Evolutionary conservation across 2,797 vertebrate genomes (phyloP).

Genomic region (Trachurus trachurus): DNA sequence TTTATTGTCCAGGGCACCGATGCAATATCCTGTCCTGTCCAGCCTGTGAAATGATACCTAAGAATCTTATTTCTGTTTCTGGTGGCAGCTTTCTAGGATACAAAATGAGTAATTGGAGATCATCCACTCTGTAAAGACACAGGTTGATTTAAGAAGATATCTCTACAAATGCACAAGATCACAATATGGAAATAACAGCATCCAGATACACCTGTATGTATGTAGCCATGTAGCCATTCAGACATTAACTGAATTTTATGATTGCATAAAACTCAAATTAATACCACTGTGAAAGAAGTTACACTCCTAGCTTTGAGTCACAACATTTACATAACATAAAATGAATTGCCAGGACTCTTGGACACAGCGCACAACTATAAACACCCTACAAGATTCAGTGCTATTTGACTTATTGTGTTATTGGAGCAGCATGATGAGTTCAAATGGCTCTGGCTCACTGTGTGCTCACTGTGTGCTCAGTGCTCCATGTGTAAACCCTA

Average conservation of each 20-base stretch:
- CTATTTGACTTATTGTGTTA: not conserved
- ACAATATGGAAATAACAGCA: not conserved
- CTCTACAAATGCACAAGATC: not conserved
- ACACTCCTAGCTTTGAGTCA: no score
- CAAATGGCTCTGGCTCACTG: not conserved
- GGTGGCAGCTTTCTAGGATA: not conserved
- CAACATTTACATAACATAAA: not conserved
- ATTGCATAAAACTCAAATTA: not conserved
- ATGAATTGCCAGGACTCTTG: not conserved
- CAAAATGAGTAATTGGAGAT: not conserved
- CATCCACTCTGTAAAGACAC: not conserved
- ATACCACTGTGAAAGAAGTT: not conserved
- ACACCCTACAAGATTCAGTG: not conserved
- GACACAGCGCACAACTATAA: not conserved
- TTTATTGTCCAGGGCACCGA: not conserved
- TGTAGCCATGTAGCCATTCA: no score
- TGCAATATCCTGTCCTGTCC: no score
- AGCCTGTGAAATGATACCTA: no score
- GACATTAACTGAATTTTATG: no score
- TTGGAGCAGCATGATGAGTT: not conserved
- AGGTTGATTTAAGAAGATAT: not conserved
- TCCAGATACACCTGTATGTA: not conserved
- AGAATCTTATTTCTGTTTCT: not conserved
- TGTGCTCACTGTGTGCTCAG: not conserved
- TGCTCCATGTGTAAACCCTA: not conserved